A percentile compares a stretch with the other conserved stretches of the same genome.
Conservation (phyloP, 2,888 invertebrate genomes). For the Oligia latruncula region DNA sequence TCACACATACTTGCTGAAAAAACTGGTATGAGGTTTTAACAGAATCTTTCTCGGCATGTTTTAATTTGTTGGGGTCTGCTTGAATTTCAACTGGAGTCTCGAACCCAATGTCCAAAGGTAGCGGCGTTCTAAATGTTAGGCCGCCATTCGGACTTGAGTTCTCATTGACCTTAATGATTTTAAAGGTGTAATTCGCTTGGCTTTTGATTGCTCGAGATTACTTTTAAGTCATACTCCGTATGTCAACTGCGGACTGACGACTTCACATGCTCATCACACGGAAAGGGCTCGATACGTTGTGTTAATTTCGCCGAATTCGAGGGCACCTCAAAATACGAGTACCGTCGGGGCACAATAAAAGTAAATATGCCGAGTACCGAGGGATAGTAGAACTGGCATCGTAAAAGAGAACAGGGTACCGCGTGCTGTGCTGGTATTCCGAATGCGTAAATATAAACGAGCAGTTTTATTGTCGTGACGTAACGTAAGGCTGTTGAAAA, state of each 20-base stretch:
- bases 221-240: background rate
- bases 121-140: background rate
- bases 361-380: slow-evolving; percentile 77
- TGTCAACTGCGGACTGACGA: background rate
- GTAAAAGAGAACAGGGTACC: slow-evolving; percentile 69
- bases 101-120: background rate
- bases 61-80: background rate
- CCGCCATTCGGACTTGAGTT: background rate
- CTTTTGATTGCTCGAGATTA: too few species aligned
- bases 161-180: background rate
- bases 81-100: background rate
- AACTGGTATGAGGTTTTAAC: background rate
- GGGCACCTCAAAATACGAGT: slow-evolving; percentile 66
- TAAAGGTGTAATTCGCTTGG: background rate
- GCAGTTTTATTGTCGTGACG: slow-evolving; percentile 53
- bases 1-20: too few species aligned
- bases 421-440: slow-evolving; percentile 49
- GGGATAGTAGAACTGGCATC: slow-evolving; percentile 70
- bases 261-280: background rate
- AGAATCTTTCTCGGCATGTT: background rate
- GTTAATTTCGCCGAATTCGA: slow-evolving; percentile 60
- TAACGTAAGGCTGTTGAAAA: slow-evolving; percentile 33
- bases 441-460: slow-evolving; percentile 62
- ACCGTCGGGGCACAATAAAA: slow-evolving; percentile 75
- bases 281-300: slow-evolving; percentile 21